Conservation (phyloP, 2,113 vertebrate genomes). For the Cardinalis cardinalis region DNA sequence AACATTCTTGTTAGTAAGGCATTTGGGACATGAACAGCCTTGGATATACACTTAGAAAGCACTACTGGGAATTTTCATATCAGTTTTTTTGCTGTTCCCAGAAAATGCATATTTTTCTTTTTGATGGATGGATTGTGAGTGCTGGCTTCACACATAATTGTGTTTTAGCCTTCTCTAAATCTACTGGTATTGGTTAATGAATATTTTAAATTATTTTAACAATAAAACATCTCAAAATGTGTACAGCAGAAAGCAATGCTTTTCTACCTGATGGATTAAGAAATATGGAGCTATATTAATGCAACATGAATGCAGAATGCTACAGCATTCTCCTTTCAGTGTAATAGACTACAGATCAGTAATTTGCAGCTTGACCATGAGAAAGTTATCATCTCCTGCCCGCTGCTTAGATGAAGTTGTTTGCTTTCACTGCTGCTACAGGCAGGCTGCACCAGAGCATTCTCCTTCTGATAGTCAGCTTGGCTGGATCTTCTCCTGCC, state of each 20-base stretch:
- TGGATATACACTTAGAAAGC: not conserved
- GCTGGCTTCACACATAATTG: not conserved
- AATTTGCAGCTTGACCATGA: not conserved
- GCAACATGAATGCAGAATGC: not conserved
- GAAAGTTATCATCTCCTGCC: not conserved
- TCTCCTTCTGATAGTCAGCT: not conserved
- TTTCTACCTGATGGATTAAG: not conserved
- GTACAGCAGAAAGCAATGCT: not conserved
- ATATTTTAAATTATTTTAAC: not conserved
- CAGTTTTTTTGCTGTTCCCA: not conserved
- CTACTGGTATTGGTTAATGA: not conserved
- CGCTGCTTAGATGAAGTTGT: not conserved
- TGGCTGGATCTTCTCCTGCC: not conserved
- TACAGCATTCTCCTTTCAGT: not conserved
- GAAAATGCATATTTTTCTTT: not conserved
- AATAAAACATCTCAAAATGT: not conserved
- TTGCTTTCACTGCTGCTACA: not conserved
- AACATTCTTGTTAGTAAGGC: not conserved
- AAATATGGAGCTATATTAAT: not conserved
- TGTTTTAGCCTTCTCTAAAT: not conserved
- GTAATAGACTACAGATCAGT: not conserved
- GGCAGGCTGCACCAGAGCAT: not conserved
- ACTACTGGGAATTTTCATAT: not conserved
- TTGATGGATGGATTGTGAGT: not conserved
- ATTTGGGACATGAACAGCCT: not conserved